Evolutionary conservation across 2,113 vertebrate species (phyloP).

Genomic region (Apus apus): DNA sequence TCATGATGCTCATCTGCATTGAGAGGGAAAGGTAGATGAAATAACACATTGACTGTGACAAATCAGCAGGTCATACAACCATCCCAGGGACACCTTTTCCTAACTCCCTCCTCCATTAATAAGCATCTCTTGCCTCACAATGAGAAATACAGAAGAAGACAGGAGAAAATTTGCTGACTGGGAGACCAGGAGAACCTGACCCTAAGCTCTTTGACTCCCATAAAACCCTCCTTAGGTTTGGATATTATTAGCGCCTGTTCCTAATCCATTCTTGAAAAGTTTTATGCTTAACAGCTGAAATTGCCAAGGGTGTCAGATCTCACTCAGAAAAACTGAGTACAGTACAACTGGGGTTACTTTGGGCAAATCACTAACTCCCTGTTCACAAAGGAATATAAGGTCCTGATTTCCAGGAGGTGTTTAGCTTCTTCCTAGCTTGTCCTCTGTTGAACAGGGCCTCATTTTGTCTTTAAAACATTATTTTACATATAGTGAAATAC

Average conservation of each 20-base stretch:
- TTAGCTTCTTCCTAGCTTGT: neutral
- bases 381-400: neutral
- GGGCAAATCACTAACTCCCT: neutral
- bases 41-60: fast-evolving
- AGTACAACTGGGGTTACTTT: neutral
- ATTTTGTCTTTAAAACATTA: neutral
- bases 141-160: neutral
- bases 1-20: neutral
- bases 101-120: too few species aligned
- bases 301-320: neutral
- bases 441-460: neutral
- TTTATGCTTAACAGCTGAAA: neutral
- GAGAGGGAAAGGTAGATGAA: neutral
- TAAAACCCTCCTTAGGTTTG: neutral
- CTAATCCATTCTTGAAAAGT: neutral
- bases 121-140: neutral
- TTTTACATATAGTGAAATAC: neutral
- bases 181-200: neutral
- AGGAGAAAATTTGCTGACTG: neutral
- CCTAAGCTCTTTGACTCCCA: neutral
- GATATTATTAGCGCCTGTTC: neutral
- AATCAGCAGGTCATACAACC: neutral
- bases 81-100: neutral
- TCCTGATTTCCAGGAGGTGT: neutral
- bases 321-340: neutral